A percentile compares a stretch with the other conserved stretches of the same genome.
These are phyloP conservation scores for Petromus typicus DNA, from an alignment of 2,113 vertebrate genomes.

Conservation along the genomic window DNA sequence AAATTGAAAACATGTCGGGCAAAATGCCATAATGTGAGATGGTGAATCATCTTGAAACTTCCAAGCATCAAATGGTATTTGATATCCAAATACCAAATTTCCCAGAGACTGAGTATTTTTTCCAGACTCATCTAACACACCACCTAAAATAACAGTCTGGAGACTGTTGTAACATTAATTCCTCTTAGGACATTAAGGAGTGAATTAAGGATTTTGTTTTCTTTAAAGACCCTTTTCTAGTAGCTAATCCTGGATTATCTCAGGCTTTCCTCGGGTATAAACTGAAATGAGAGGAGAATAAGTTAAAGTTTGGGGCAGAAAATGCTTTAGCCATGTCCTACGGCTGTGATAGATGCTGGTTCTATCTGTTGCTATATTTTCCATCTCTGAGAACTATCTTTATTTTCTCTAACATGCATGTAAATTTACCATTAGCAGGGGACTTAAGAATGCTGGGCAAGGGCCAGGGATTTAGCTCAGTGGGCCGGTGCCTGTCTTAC, in stretches of 20 bases:
- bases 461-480: too few species aligned
- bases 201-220: conserved; percentile 3
- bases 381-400: background rate
- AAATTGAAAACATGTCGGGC: background rate
- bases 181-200: background rate
- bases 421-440: background rate
- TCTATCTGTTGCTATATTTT: background rate
- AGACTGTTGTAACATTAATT: background rate
- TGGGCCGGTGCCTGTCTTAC: too few species aligned
- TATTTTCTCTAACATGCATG: background rate
- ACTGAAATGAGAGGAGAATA: conserved; percentile 30
- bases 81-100: background rate
- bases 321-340: background rate
- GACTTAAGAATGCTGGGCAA: background rate
- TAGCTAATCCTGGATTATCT: background rate
- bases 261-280: background rate
- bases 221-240: background rate
- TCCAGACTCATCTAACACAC: background rate
- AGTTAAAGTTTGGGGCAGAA: background rate
- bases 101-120: background rate
- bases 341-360: background rate
- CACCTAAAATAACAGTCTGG: background rate
- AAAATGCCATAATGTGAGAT: background rate
- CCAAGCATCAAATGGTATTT: background rate
- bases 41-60: background rate